Conservation (phyloP, 35 echinoderm and acorn worm genomes). For the Anneissia japonica region DNA sequence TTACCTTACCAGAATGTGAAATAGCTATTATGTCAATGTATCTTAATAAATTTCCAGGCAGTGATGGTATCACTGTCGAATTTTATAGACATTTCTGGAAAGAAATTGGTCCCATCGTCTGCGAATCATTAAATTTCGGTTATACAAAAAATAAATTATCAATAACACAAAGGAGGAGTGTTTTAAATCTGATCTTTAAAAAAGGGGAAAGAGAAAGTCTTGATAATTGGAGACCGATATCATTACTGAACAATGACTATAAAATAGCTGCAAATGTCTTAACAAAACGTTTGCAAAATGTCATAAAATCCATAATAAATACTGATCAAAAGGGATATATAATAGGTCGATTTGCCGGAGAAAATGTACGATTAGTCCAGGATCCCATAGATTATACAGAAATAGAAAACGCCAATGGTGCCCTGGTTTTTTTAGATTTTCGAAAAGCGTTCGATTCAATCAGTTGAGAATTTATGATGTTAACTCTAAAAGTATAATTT, state of each 20-base stretch:
- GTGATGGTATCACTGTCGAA: not conserved
- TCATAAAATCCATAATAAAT: not conserved
- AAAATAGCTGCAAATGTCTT: not conserved
- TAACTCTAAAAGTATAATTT: not conserved
- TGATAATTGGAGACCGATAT: not conserved
- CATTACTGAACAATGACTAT: not conserved
- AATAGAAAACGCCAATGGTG: not conserved
- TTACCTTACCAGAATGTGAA: not conserved
- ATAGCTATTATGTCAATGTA: not conserved
- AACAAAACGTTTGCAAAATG: not conserved
- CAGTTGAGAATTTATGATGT: not conserved
- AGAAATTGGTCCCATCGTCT: not conserved
- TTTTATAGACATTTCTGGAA: not conserved
- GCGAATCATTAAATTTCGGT: not conserved
- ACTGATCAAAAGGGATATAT: not conserved
- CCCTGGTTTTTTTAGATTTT: not conserved
- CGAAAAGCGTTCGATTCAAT: not conserved
- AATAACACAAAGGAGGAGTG: not conserved
- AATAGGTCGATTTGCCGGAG: not conserved
- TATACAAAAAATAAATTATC: not conserved
- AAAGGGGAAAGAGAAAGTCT: not conserved
- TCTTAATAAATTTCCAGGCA: not conserved
- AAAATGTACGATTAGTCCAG: not conserved
- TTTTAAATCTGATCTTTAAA: not conserved
- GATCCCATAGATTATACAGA: not conserved